These are phyloP conservation scores for Rotaria socialis DNA, from an alignment of 2,888 invertebrate species.

Conservation along the genomic window DNA sequence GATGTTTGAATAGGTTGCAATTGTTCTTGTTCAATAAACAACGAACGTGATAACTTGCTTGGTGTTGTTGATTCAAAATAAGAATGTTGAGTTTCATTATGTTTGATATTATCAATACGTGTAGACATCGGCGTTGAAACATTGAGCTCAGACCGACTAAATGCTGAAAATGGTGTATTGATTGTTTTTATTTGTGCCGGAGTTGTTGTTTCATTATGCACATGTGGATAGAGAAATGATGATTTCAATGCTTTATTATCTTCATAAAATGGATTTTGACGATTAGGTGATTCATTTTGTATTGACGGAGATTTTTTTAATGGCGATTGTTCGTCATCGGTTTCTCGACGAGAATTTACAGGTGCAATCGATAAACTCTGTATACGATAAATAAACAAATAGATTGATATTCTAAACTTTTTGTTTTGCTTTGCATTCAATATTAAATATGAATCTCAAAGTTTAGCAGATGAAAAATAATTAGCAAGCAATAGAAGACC, in stretches of 20 bases:
- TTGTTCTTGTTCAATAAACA: constrained; percentile 5
- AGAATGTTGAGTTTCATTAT: not conserved
- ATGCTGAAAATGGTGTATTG: not conserved
- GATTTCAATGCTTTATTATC: not conserved
- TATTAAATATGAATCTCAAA: too few relatives aligned
- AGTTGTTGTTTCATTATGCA: not conserved
- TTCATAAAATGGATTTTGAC: constrained; percentile 19
- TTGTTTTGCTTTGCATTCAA: too few relatives aligned
- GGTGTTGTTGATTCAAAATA: constrained; percentile 2
- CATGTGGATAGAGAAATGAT: not conserved
- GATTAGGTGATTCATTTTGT: not conserved
- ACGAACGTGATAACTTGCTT: not conserved
- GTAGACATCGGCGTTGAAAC: not conserved
- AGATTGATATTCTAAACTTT: too few relatives aligned
- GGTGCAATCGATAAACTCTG: not conserved
- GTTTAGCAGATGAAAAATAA: too few relatives aligned
- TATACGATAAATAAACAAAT: not conserved
- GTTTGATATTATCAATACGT: not conserved
- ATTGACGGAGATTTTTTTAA: not conserved
- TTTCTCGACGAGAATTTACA: not conserved
- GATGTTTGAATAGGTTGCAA: not conserved
- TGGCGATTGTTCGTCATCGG: not conserved
- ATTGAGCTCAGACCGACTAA: not conserved
- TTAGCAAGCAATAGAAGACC: too few relatives aligned
- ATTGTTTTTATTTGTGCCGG: not conserved